Conservation (phyloP, 2,113 vertebrate genomes). For the Pleuronectes platessa region DNA sequence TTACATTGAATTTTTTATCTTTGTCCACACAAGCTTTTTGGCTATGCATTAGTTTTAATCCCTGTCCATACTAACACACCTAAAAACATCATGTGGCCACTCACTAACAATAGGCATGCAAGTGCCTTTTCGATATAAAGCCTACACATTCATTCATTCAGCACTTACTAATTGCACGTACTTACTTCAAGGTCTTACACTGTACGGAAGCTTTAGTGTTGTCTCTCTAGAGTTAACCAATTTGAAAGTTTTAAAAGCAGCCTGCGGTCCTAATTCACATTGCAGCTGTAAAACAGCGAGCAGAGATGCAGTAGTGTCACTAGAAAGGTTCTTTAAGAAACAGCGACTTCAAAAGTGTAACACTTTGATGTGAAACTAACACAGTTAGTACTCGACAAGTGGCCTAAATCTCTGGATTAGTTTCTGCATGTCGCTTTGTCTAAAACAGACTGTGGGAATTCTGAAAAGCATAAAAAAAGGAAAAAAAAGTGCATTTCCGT, state of each 20-base stretch:
- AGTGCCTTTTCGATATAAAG: no score
- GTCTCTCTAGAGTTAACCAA: neutral
- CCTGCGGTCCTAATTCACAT: neutral
- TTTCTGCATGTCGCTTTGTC: neutral
- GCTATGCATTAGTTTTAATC: no score
- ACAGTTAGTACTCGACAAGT: neutral
- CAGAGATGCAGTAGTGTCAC: neutral
- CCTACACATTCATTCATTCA: no score
- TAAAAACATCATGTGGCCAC: no score
- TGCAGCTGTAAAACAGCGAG: neutral
- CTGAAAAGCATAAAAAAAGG: neutral
- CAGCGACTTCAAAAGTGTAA: neutral
- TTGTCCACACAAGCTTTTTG: no score
- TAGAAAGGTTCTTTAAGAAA: neutral
- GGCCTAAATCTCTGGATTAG: neutral
- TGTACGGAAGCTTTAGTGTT: neutral
- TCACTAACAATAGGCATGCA: no score
- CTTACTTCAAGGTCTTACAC: no score
- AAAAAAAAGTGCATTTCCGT: neutral
- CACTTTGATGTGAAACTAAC: conserved; percentile 1
- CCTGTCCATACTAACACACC: no score
- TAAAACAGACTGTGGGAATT: neutral
- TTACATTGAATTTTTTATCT: no score
- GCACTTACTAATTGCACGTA: no score
- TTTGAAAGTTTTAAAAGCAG: conserved; percentile 28